These are phyloP conservation scores for Urechis unicinctus DNA, from an alignment of 2,888 invertebrate species.

Conservation along the genomic window DNA sequence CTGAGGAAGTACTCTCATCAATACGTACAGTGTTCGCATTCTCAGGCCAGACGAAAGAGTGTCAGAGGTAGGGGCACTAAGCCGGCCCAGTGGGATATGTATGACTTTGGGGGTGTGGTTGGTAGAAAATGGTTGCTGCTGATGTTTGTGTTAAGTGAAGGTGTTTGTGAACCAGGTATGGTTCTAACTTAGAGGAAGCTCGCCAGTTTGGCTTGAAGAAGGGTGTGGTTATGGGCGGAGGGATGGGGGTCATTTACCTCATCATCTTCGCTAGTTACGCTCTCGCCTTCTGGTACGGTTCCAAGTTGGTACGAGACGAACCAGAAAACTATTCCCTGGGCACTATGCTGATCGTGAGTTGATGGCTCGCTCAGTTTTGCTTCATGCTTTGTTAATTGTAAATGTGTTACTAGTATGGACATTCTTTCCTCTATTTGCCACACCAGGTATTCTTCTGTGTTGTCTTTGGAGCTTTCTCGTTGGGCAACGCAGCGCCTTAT, in stretches of 20 bases:
- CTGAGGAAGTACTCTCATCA: slow-evolving; percentile 26
- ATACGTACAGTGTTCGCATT: slow-evolving; percentile 34
- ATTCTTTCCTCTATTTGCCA: no score
- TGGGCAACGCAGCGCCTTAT: slow-evolving; percentile 46
- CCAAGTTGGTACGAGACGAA: slow-evolving; percentile 35
- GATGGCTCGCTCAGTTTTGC: slow-evolving; percentile 21
- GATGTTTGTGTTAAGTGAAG: no score
- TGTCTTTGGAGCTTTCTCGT: slow-evolving; percentile 44
- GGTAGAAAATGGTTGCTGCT: no score
- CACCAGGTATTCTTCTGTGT: slow-evolving; percentile 70
- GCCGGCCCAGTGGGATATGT: no score
- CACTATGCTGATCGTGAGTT: slow-evolving; percentile 33
- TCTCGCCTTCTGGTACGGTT: slow-evolving; percentile 50
- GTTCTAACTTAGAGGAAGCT: slow-evolving; percentile 38
- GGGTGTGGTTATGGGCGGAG: slow-evolving; percentile 45
- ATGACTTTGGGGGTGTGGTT: no score
- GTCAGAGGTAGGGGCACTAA: slow-evolving; percentile 17
- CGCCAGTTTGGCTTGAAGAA: slow-evolving; percentile 47
- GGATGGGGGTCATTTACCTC: slow-evolving; percentile 50
- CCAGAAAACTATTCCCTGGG: slow-evolving; percentile 29
- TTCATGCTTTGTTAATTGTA: slow-evolving; percentile 45
- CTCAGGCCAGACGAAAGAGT: slow-evolving; percentile 29
- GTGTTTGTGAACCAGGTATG: slow-evolving; percentile 30
- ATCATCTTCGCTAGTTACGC: slow-evolving; percentile 66
- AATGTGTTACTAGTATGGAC: slow-evolving; percentile 56